Evolutionary conservation across 2,797 vertebrate genomes (phyloP), one percentile per base, ranked within the genome.

Genomic region (Enteromius argenteus): DNA sequence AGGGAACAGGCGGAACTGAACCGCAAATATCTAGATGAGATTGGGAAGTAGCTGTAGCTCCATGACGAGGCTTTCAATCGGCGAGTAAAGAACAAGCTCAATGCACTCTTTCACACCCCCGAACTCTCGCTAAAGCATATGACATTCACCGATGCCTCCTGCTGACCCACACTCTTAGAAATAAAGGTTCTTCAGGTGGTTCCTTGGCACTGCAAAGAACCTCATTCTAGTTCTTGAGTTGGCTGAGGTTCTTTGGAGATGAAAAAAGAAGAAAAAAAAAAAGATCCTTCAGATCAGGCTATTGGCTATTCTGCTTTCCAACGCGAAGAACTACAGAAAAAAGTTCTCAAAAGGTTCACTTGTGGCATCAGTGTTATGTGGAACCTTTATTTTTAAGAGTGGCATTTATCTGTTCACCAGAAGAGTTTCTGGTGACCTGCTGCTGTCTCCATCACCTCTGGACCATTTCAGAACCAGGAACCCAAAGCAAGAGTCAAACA

Each of bases 1-100:
- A 93, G 94, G 66, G 95, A 96, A 91, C 97, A 95, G 85, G 97
- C 97, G 1, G 94, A 94, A 86, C 91, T 95, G 88, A 99, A 99
- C 93, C 97, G 97, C 88, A 94, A 95, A 84, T 92, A 97, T 87
- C 93, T 99, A 56, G 96, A 99, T 86, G 95, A 96, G 71, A 94
- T 97, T 90, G 98, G 97, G 88, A 98, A 97, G 92, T 97, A 92
- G 95, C 46, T 56, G 79, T 14, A 69, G 51, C 27, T 27, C 58
- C 64, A 23, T 0, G 32, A 23, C 5, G 51, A n/a, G 62, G 51
- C 4, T 51, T 85, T 81, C 64, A 78, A 62, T 68, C 76, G 64
- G 68, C n/a, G 56, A 72, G 84, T 66, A 79, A 68, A 79, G 76
- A 77, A 53, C 85, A 88, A 87, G 85, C 83, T 78, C 88, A 37